Evolutionary conservation across 2,113 vertebrate genomes (phyloP).

Genomic region (Muscicapa adusta): DNA sequence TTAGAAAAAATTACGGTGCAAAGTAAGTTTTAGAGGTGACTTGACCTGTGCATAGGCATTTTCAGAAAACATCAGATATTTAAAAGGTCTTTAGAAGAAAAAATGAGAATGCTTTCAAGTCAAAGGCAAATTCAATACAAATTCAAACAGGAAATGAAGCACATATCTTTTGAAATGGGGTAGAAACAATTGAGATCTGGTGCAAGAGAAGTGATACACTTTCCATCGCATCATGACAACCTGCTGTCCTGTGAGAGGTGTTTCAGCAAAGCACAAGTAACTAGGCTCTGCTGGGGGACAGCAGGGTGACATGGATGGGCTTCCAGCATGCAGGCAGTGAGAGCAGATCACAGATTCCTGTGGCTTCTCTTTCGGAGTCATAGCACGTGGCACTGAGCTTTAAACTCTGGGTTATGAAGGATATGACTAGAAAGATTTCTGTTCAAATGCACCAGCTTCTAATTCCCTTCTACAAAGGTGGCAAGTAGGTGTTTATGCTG

Average conservation of each 20-base stretch:
- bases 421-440: neutral
- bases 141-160: neutral
- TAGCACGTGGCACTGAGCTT: neutral
- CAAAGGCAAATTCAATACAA: neutral
- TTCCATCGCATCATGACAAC: neutral
- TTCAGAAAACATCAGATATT: neutral
- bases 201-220: neutral
- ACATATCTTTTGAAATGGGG: fast-evolving
- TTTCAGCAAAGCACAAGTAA: neutral
- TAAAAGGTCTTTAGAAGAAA: neutral
- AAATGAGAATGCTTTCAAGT: neutral
- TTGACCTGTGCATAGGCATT: neutral
- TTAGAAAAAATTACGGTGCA: neutral
- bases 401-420: neutral
- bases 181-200: neutral
- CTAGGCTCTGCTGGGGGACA: neutral
- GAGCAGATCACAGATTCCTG: neutral
- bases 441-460: neutral
- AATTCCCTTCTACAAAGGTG: neutral
- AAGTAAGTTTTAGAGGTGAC: neutral
- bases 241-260: neutral
- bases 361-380: neutral
- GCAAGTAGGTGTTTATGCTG: neutral
- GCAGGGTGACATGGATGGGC: neutral
- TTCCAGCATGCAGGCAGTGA: neutral